Conservation (phyloP, 1,140 invertebrate genomes). For the Phortica variegata region DNA sequence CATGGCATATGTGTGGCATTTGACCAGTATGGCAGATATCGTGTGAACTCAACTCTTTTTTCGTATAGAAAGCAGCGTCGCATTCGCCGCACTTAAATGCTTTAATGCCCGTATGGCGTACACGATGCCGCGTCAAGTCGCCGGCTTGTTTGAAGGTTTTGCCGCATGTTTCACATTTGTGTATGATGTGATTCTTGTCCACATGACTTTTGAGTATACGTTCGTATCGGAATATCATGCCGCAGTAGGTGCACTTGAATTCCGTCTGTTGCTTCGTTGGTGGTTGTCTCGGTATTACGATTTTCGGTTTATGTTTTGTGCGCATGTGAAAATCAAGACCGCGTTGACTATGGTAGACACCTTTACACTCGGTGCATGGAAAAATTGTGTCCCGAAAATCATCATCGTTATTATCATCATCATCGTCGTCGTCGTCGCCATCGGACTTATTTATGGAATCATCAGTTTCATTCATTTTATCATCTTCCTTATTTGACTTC, state of each 20-base stretch:
- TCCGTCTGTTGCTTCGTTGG: constrained; percentile 20
- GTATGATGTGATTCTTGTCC: constrained; percentile 50
- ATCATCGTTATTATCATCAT: too few relatives aligned
- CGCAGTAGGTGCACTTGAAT: constrained; percentile 31
- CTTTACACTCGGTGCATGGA: too few relatives aligned
- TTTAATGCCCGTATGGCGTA: constrained; percentile 49
- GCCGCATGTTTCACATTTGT: constrained; percentile 48
- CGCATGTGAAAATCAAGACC: too few relatives aligned
- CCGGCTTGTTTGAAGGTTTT: constrained; percentile 46
- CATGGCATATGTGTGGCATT: constrained; percentile 47
- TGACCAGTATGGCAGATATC: constrained; percentile 44
- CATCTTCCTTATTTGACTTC: too few relatives aligned
- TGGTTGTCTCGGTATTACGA: not conserved
- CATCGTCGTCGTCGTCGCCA: too few relatives aligned
- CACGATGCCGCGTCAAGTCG: constrained; percentile 46
- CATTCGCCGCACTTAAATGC: constrained; percentile 41
- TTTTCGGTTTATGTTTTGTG: not conserved
- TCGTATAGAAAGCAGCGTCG: constrained; percentile 40
- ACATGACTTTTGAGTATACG: constrained; percentile 38
- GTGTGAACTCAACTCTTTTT: constrained; percentile 45
- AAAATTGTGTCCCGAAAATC: too few relatives aligned
- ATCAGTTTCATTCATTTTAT: too few relatives aligned
- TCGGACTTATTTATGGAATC: too few relatives aligned
- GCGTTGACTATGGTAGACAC: too few relatives aligned
- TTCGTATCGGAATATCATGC: constrained; percentile 40